Evolutionary conservation across 1,140 invertebrate genomes (phyloP), one percentile per base, ranked within the genome.

Genomic region (Drosophila eugracilis): DNA sequence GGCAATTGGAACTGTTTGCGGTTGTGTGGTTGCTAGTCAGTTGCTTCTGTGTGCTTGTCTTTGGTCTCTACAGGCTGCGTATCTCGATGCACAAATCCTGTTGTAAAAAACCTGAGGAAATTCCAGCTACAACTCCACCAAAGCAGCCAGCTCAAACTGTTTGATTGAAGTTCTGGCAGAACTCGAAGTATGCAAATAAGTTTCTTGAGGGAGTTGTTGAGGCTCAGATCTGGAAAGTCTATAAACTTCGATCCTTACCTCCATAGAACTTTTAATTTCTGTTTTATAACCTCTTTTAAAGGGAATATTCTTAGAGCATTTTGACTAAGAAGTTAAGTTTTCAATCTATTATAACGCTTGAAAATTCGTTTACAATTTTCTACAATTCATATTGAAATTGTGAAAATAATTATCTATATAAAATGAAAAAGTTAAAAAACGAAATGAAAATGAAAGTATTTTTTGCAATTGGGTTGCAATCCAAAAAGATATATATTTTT

Each of bases 1-100:
- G 59, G 79, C 88, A 14, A 72, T 77, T 19, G 71, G 75, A 26
- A 78, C 73, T 10, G 57, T 88, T 14, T 76, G 79, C 19, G 88
- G 83, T 12, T 75, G 83, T 39, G 45, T 90, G 24, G 36, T 76
- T 3, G n/a, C 21, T 90, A 15, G 74, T 57, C 3, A 45, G 65
- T n/a, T 21, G 49, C 17, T 88, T 86, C 14, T 88, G 83, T 12
- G 5, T 86, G 1, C 1, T 80, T 9, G 22, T 81, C 34, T 86
- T 86, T 19, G 72, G 67, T 6, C 32, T 86, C 39, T 88, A 86
- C 19, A 74, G 62, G 47, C 45, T 77, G 0, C 45, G 81, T 0
- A 28, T 58, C 5, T 74, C 67, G 37, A 50, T 81, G 7, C 19
- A 55, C 17, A 17, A 57, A 10, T 48, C 73, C 4, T 80, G 71